A percentile compares a stretch with the other conserved stretches of the same genome.
Evolutionary conservation across 1,140 invertebrate genomes (phyloP).

Genomic region (Stenopsyche tienmushanensis): DNA sequence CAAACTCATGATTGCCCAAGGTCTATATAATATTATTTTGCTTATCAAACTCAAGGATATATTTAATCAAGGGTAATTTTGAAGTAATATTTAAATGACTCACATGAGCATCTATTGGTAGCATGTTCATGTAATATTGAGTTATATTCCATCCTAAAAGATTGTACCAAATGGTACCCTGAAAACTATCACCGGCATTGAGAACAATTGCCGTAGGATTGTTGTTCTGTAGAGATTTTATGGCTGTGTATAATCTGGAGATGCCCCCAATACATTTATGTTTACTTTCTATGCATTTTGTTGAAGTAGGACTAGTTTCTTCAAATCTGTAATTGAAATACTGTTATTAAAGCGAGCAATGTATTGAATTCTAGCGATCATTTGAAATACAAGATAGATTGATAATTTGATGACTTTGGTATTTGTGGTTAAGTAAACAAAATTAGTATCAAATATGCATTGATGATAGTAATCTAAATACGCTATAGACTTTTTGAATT

Average conservation of each 20-base stretch:
- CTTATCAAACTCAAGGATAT: too few species aligned
- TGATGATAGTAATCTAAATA: too few species aligned
- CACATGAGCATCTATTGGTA: slow-evolving; percentile 80
- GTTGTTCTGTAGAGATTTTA: slow-evolving; percentile 57
- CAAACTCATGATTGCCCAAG: slow-evolving; percentile 89
- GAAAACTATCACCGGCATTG: slow-evolving; percentile 83
- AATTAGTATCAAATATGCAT: too few species aligned
- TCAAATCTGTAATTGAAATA: too few species aligned
- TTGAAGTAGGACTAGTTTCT: slow-evolving; percentile 62
- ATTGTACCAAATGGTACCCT: slow-evolving; percentile 85
- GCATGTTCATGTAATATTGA: slow-evolving; percentile 73
- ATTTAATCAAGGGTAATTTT: too few species aligned
- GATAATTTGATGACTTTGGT: too few species aligned
- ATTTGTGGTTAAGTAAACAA: too few species aligned
- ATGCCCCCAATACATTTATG: slow-evolving; percentile 70
- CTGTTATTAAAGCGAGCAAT: too few species aligned
- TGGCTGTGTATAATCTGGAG: slow-evolving; percentile 63
- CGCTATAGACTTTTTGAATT: too few species aligned
- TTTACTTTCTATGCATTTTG: slow-evolving; percentile 57
- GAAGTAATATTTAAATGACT: too few species aligned
- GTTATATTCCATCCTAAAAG: slow-evolving; percentile 73
- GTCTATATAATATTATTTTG: slow-evolving; percentile 60
- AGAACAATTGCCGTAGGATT: slow-evolving; percentile 69
- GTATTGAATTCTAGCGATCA: too few species aligned
- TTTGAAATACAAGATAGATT: too few species aligned